These are phyloP conservation scores for Hemiscyllium ocellatum DNA, from an alignment of 2,113 vertebrate species.

Conservation along the genomic window DNA sequence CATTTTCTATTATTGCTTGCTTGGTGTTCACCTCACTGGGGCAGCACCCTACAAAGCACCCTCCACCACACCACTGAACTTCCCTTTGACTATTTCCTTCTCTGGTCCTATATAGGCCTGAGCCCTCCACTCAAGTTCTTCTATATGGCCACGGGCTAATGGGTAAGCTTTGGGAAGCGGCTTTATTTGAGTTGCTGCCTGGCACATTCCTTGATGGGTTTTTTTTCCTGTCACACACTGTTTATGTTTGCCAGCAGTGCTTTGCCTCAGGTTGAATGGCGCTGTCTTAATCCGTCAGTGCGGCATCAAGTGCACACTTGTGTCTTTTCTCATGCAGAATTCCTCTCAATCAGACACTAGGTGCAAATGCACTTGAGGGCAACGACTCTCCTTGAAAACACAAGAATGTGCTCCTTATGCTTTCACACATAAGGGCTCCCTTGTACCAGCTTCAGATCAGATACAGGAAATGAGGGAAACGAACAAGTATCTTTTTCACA, in stretches of 20 bases:
- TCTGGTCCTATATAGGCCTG: slow-evolving; percentile 39
- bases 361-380: slow-evolving; percentile 3
- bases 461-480: neutral
- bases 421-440: neutral
- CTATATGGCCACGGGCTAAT: neutral
- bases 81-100: slow-evolving; percentile 42
- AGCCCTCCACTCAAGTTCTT: slow-evolving; percentile 41
- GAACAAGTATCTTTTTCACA: neutral
- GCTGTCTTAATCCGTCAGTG: neutral
- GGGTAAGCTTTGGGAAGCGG: neutral
- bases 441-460: neutral
- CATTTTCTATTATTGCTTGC: slow-evolving; percentile 44
- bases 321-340: neutral
- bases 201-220: neutral
- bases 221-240: neutral
- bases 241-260: neutral
- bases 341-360: neutral
- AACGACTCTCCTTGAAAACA: neutral
- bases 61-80: neutral
- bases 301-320: neutral
- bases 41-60: slow-evolving; percentile 40
- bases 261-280: neutral
- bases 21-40: slow-evolving; percentile 44
- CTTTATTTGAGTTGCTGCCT: neutral
- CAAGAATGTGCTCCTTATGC: neutral